phyloP scores from a whole-genome alignment of 2,888 invertebrate genomes.

The Erebia epiphron region DNA sequence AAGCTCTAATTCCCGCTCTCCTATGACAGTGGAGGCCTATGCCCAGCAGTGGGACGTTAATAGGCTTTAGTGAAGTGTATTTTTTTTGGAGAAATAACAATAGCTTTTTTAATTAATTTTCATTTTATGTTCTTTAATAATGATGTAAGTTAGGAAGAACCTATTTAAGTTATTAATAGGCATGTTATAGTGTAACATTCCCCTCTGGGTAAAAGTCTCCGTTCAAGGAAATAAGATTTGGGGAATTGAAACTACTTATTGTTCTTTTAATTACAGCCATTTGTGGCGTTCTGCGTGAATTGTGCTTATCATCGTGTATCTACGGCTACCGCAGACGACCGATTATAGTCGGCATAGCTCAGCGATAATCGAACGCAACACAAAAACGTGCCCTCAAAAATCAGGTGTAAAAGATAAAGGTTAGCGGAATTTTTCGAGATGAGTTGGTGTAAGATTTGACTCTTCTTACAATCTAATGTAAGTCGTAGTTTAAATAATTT shows the following conservation, averaged over 20 bases:
- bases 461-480: too few relatives aligned
- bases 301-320: slow-evolving; percentile 71
- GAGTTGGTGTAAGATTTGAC: too few relatives aligned
- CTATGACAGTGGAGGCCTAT: too few relatives aligned
- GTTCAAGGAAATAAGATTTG: slow-evolving; percentile 79
- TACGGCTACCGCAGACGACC: background rate
- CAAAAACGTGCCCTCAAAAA: too few relatives aligned
- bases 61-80: too few relatives aligned
- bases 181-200: slow-evolving; percentile 61
- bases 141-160: too few relatives aligned
- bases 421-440: too few relatives aligned
- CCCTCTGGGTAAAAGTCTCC: slow-evolving; percentile 68
- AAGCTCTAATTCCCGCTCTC: too few relatives aligned
- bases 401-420: too few relatives aligned
- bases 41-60: too few relatives aligned
- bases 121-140: background rate
- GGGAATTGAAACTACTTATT: slow-evolving; percentile 81
- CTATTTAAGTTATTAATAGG: slow-evolving; percentile 53
- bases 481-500: too few relatives aligned
- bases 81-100: too few relatives aligned
- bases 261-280: slow-evolving; percentile 82
- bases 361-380: background rate
- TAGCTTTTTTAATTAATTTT: background rate
- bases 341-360: background rate
- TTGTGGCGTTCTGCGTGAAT: slow-evolving; percentile 79